Conservation (phyloP, 2,113 vertebrate genomes). For the Parus major region DNA sequence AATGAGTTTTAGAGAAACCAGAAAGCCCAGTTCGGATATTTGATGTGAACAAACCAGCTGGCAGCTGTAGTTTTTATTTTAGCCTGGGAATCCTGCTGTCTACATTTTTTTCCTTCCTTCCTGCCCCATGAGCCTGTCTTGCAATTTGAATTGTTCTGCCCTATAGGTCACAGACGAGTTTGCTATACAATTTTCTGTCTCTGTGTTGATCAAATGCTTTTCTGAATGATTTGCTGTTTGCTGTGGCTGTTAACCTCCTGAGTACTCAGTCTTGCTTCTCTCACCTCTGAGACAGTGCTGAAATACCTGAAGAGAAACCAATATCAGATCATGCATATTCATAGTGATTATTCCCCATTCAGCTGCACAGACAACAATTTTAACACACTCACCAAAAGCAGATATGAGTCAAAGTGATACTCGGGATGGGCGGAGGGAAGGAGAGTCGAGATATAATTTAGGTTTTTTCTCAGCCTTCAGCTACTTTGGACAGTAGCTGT, state of each 20-base stretch:
- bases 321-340: background rate
- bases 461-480: background rate
- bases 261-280: background rate
- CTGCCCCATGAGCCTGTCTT: background rate
- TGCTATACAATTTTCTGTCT: background rate
- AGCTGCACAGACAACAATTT: background rate
- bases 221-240: background rate
- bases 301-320: background rate
- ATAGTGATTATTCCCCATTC: background rate
- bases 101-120: background rate
- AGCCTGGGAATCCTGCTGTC: background rate
- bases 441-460: background rate
- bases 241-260: background rate
- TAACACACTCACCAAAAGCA: background rate
- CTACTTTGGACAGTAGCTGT: background rate
- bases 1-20: background rate
- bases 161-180: background rate
- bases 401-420: background rate
- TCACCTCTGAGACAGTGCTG: background rate
- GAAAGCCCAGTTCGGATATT: background rate
- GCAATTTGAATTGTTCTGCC: slow-evolving; percentile 11
- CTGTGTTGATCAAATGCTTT: background rate
- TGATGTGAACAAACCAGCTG: background rate
- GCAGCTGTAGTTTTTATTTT: slow-evolving; percentile 6
- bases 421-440: background rate